Base-by-base conservation (phyloP, 2,888 invertebrate genomes). In the Nemurella pictetii region DNA sequence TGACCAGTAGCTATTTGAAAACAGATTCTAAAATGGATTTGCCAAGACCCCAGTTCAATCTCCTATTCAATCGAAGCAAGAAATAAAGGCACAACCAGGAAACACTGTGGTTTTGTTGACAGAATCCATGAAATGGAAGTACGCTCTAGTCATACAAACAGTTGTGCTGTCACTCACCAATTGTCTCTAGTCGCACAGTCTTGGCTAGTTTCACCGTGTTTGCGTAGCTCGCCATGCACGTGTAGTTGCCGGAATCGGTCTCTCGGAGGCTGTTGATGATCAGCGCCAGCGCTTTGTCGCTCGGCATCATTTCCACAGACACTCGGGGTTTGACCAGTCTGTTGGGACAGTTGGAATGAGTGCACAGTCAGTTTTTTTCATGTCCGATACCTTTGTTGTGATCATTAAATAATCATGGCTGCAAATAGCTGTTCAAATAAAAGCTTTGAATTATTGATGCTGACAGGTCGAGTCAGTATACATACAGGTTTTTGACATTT, bases 221-320 rank as follows among this genome's bases (percentile, higher is more conserved):
- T 86, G 96, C 95, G 90, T 96, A 97, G 86, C 92, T 94, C n/a
- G 96, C 96, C 32, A 93, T 93, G 89, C 97, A 97, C 86, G 94
- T 95, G 91, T 97, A 97, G 88, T 92, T 93, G 85, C 97, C 97
- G 72, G 94, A 95, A 92, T 97, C 95, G 85, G 94, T 93, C 87
- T 95, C 94, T 74, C 94, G 93, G 87, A 97, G 92, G 72, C 94
- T 93, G 83, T 94, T 93, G 89, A 97, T 95, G 90, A 96, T 94
- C 86, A 97, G 92, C 85, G 94, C 93, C 87, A 95, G 92, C 87
- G 93, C 93, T 85, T 92, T 91, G 88, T 94, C 94, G 74, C 93
- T 93, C 84, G 93, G 92, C 86, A 87, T 84, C 26, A 27, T 25
- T 84, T 86, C 86, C 27, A 85, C 85, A 78, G 86, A 84, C 80